Conservation (phyloP, 2,888 invertebrate species). For the Drosophila subquinaria region DNA sequence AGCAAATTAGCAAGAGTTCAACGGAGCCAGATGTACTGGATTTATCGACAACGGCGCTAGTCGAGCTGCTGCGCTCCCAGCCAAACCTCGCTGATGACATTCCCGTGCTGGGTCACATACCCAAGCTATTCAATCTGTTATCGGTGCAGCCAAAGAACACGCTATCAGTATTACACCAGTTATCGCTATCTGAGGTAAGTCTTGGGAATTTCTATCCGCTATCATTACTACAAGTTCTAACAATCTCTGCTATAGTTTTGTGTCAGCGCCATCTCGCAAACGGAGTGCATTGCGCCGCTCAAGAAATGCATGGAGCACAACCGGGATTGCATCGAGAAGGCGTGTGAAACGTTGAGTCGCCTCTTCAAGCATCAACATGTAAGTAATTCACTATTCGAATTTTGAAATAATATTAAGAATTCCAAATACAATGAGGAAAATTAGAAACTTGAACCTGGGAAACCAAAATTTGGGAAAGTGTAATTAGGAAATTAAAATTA, state of each 20-base stretch:
- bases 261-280: constrained; percentile 92
- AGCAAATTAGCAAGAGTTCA: constrained; percentile 91
- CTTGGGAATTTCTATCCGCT: no score
- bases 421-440: no score
- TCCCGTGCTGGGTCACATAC: constrained; percentile 95
- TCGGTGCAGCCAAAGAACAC: constrained; percentile 91
- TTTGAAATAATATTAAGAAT: no score
- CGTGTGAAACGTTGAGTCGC: constrained; percentile 95
- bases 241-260: constrained; percentile 88
- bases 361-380: constrained; percentile 89
- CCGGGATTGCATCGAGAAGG: constrained; percentile 92
- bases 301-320: constrained; percentile 96
- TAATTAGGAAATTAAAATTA: no score
- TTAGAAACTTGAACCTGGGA: no score
- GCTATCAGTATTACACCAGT: constrained; percentile 94
- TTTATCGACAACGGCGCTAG: constrained; percentile 93
- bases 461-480: no score
- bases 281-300: constrained; percentile 95
- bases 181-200: constrained; percentile 93
- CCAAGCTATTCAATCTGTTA: constrained; percentile 91
- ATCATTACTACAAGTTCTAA: background rate
- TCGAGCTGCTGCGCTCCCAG: constrained; percentile 93
- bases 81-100: constrained; percentile 94
- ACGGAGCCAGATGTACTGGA: constrained; percentile 92
- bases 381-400: constrained; percentile 45